phyloP scores from a whole-genome alignment of 2,797 vertebrate species.

The Acestrorhynchus altus region DNA sequence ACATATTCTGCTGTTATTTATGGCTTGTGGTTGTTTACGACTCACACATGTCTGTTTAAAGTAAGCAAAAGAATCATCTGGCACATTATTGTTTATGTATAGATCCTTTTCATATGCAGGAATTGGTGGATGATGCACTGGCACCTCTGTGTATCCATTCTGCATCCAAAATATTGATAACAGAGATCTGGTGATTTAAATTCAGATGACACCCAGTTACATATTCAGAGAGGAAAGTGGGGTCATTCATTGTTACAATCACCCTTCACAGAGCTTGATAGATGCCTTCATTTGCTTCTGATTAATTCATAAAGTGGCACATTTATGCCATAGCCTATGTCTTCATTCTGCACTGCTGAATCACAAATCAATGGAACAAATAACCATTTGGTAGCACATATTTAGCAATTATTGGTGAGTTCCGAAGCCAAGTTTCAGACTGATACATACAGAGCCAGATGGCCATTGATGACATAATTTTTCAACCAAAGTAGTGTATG shows the following conservation, averaged over 20 bases:
- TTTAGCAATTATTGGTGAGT: slow-evolving; percentile 63
- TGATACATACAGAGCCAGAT: slow-evolving; percentile 59
- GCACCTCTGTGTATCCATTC: slow-evolving; percentile 20
- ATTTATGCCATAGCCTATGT: slow-evolving; percentile 43
- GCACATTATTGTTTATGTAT: slow-evolving; percentile 73
- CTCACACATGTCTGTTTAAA: slow-evolving; percentile 68
- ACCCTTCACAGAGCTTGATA: slow-evolving; percentile 38
- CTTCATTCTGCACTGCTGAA: slow-evolving; percentile 24
- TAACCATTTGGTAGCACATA: slow-evolving; percentile 63
- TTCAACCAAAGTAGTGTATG: slow-evolving; percentile 55
- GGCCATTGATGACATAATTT: slow-evolving; percentile 59
- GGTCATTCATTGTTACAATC: slow-evolving; percentile 45
- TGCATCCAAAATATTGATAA: slow-evolving; percentile 32
- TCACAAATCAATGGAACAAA: slow-evolving; percentile 52
- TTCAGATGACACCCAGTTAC: slow-evolving; percentile 40
- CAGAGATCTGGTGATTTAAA: slow-evolving; percentile 31
- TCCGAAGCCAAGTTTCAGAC: slow-evolving; percentile 60
- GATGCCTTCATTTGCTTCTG: slow-evolving; percentile 52
- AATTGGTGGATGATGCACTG: slow-evolving; percentile 34
- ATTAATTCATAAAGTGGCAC: slow-evolving; percentile 56
- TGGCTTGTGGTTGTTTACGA: slow-evolving; percentile 69
- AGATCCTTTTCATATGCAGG: slow-evolving; percentile 31
- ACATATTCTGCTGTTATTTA: slow-evolving; percentile 76
- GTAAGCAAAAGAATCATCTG: slow-evolving; percentile 74
- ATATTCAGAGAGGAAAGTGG: slow-evolving; percentile 39